These are phyloP conservation scores for Parazoanthus swiftii DNA, from an alignment of 92 coral and sea anemone genomes.

Conservation along the genomic window DNA sequence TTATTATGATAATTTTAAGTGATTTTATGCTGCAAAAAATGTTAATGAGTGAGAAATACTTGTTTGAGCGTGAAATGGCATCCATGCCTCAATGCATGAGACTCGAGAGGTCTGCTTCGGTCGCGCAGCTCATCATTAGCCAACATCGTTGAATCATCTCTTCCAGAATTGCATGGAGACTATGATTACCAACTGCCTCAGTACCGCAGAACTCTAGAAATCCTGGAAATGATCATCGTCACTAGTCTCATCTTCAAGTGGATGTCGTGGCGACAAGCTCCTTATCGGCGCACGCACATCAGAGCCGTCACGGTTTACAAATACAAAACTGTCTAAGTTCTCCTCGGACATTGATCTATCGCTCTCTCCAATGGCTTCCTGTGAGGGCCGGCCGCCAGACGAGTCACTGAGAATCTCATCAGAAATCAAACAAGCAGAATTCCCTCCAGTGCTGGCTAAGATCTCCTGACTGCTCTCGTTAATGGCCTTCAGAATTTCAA, in stretches of 20 bases:
- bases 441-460: neutral
- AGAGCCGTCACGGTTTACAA: constrained; percentile 82
- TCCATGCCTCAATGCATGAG: too few species aligned
- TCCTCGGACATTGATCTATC: constrained; percentile 40
- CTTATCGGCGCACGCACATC: constrained; percentile 44
- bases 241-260: constrained; percentile 55
- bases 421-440: neutral
- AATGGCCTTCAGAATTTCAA: constrained; percentile 18
- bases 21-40: too few species aligned
- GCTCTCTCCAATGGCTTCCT: neutral
- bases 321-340: constrained; percentile 68
- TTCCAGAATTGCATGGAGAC: too few species aligned
- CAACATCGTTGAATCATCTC: too few species aligned
- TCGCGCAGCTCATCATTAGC: too few species aligned
- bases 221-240: constrained; percentile 43
- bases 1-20: too few species aligned
- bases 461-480: constrained; percentile 14
- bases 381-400: neutral
- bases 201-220: neutral
- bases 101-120: too few species aligned
- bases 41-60: too few species aligned
- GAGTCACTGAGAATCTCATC: neutral
- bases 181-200: neutral
- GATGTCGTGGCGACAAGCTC: constrained; percentile 55
- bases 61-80: too few species aligned